Conservation (phyloP, 2,888 invertebrate genomes). For the Eupsilia transversa region DNA sequence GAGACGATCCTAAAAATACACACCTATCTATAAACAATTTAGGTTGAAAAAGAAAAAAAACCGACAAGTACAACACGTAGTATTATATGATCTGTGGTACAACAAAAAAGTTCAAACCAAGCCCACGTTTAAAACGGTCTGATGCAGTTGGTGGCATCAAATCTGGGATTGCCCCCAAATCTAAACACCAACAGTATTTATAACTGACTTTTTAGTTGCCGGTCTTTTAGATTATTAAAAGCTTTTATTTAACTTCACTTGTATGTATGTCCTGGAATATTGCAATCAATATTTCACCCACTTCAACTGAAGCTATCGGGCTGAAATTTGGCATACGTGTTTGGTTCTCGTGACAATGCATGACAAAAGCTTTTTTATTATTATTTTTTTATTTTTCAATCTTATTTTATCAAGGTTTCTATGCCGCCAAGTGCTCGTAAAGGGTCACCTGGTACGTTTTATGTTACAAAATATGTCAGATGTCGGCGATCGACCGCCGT, state of each 20-base stretch:
- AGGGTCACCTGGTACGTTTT: neutral
- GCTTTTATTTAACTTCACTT: no score
- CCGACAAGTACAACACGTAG: no score
- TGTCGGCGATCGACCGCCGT: neutral
- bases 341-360: no score
- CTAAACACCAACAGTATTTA: no score
- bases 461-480: constrained; percentile 4
- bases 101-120: neutral
- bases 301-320: no score
- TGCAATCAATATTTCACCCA: no score
- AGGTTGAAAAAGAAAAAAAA: neutral
- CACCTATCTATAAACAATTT: no score
- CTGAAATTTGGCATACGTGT: no score
- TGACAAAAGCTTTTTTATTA: no score
- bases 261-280: no score
- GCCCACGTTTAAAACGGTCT: neutral
- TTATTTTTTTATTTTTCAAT: neutral
- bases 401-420: neutral
- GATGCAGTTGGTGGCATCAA: neutral
- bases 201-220: neutral
- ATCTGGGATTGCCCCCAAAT: neutral
- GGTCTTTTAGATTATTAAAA: no score
- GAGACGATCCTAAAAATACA: neutral
- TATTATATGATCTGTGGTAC: no score
- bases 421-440: neutral